phyloP scores from a whole-genome alignment of 2,888 invertebrate species.

The Muscina levida region DNA sequence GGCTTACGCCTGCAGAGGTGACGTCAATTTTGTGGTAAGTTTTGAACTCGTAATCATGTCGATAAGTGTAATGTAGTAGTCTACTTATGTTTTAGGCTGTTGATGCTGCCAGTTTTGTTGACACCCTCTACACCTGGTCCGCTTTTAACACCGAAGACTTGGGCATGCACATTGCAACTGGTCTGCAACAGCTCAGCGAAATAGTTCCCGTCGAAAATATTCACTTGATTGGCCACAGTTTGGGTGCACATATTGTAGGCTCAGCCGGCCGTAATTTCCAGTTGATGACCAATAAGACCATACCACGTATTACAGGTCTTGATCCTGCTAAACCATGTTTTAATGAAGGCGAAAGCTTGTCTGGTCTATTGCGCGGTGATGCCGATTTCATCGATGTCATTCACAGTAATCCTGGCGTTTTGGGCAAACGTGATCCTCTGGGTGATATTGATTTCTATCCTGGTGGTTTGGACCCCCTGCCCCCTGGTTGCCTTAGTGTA shows the following conservation, averaged over 20 bases:
- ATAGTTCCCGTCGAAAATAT: slow-evolving; percentile 73
- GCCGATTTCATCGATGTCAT: slow-evolving; percentile 78
- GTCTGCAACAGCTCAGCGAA: slow-evolving; percentile 72
- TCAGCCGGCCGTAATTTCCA: slow-evolving; percentile 75
- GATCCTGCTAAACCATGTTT: slow-evolving; percentile 80
- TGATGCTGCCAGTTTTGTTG: slow-evolving; percentile 75
- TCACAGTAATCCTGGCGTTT: slow-evolving; percentile 77
- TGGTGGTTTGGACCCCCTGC: slow-evolving; percentile 74
- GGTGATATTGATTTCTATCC: slow-evolving; percentile 80
- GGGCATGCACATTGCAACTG: slow-evolving; percentile 73
- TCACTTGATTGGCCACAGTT: slow-evolving; percentile 79
- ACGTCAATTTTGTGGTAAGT: slow-evolving; percentile 78
- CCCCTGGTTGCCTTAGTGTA: slow-evolving; percentile 73
- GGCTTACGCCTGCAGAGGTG: slow-evolving; percentile 77
- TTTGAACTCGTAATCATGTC: neutral
- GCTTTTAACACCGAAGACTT: slow-evolving; percentile 78
- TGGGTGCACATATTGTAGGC: slow-evolving; percentile 79
- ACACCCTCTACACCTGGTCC: slow-evolving; percentile 78
- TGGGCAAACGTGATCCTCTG: slow-evolving; percentile 76
- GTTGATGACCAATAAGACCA: slow-evolving; percentile 69
- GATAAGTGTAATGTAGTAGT: neutral
- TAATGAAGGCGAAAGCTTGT: slow-evolving; percentile 76
- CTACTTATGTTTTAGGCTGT: slow-evolving; percentile 73
- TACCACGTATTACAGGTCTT: slow-evolving; percentile 77
- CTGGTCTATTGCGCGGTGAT: slow-evolving; percentile 77